Percentiles rank a stretch among this genome's conserved stretches.
Conservation (phyloP, 2,797 vertebrate species). For the Pangasius mekongensis region DNA sequence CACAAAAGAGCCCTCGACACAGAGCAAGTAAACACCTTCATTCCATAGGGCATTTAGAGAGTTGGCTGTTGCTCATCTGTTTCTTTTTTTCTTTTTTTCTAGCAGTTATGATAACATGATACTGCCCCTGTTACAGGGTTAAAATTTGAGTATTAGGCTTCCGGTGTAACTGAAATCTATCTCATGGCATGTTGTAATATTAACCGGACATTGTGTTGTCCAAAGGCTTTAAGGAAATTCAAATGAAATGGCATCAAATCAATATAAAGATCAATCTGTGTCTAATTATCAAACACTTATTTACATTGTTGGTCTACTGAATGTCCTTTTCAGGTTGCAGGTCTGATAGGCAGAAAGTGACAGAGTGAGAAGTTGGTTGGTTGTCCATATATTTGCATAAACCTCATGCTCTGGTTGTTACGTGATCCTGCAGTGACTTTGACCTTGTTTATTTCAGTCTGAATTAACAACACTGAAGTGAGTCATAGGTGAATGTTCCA, state of each 20-base stretch:
- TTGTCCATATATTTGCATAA: conserved; percentile 9
- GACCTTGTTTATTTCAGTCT: conserved; percentile 5
- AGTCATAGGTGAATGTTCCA: not conserved
- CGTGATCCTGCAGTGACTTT: not conserved
- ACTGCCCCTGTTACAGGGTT: not conserved
- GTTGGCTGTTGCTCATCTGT: not conserved
- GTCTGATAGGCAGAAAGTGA: not conserved
- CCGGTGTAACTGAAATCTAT: not conserved
- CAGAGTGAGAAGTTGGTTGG: not conserved
- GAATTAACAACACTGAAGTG: not conserved
- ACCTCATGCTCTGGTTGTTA: conserved; percentile 5
- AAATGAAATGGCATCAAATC: not conserved
- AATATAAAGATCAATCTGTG: not conserved
- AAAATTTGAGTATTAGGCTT: not conserved
- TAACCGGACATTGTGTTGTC: not conserved
- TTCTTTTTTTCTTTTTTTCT: not conserved
- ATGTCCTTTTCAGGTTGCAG: conserved; percentile 4
- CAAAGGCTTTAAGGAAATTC: not conserved
- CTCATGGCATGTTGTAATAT: not conserved
- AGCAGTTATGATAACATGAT: not conserved
- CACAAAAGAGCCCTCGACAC: not conserved
- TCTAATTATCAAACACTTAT: not conserved
- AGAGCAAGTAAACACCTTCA: not conserved
- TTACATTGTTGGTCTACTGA: not conserved
- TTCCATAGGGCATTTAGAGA: not conserved